phyloP scores from a whole-genome alignment of 1,140 invertebrate species.

The Eurosta solidaginis region DNA sequence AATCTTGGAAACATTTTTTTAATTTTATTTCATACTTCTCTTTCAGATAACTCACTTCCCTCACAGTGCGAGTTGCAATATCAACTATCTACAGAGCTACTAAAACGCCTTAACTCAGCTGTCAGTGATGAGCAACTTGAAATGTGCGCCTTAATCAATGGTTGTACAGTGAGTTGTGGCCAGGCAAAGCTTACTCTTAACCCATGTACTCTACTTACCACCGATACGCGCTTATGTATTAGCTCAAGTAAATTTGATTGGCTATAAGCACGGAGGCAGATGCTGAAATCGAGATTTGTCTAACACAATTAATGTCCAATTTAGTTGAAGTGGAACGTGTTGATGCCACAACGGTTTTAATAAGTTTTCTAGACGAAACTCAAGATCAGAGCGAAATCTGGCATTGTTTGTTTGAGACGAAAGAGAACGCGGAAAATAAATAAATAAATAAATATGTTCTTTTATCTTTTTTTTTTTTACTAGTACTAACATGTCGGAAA shows the following conservation, averaged over 20 bases:
- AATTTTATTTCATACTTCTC: neutral
- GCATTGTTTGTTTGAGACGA: conserved; percentile 51
- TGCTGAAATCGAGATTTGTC: conserved; percentile 43
- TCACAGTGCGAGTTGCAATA: conserved; percentile 60
- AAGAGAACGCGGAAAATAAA: too few relatives aligned
- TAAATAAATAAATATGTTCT: too few relatives aligned
- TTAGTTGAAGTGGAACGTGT: conserved; percentile 63
- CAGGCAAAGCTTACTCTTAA: conserved; percentile 49
- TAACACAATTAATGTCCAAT: conserved; percentile 62
- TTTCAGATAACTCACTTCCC: conserved; percentile 59
- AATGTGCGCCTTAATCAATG: conserved; percentile 60
- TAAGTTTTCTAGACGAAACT: conserved; percentile 55
- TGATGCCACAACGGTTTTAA: conserved; percentile 38
- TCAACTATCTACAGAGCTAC: conserved; percentile 49
- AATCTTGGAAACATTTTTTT: too few relatives aligned
- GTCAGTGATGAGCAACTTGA: conserved; percentile 52
- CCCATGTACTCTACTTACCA: conserved; percentile 52
- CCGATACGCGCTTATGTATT: conserved; percentile 55
- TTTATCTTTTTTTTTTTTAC: too few relatives aligned
- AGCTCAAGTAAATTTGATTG: conserved; percentile 60
- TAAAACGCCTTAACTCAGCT: conserved; percentile 43
- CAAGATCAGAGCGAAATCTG: conserved; percentile 51
- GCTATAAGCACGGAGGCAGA: conserved; percentile 43
- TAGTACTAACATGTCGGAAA: too few relatives aligned
- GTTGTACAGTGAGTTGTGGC: conserved; percentile 54